These are phyloP conservation scores for Tragelaphus buxtoni DNA, from an alignment of 2,113 vertebrate genomes.

Conservation along the genomic window DNA sequence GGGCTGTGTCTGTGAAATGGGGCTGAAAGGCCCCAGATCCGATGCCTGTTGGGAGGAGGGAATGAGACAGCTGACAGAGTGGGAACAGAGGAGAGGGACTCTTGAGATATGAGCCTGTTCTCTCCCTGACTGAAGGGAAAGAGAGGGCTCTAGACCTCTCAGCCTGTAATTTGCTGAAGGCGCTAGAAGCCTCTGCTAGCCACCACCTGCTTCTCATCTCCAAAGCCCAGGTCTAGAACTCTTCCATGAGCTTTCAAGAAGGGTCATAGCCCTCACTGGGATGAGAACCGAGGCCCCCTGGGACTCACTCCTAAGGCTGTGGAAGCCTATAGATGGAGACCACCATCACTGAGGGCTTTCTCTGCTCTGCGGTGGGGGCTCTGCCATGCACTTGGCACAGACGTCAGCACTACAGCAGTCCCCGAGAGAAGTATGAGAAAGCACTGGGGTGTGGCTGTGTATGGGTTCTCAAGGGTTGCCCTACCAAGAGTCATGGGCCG, in stretches of 20 bases:
- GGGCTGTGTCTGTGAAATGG: background rate
- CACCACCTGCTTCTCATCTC: background rate
- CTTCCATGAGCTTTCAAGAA: background rate
- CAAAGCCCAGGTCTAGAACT: background rate
- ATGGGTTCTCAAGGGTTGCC: background rate
- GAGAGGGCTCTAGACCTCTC: background rate
- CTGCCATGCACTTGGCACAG: background rate
- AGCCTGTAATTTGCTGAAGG: background rate
- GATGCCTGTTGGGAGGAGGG: background rate
- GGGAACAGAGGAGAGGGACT: background rate
- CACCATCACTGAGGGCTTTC: background rate
- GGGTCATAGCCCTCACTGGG: background rate
- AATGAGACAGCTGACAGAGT: background rate
- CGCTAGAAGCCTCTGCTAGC: background rate
- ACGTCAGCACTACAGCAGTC: background rate
- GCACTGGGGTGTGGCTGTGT: background rate
- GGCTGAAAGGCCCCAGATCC: background rate
- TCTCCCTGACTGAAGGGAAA: background rate
- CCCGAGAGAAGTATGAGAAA: background rate
- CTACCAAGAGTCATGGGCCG: rapidly evolving
- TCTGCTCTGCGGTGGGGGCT: background rate
- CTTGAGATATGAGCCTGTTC: background rate
- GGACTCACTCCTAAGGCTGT: background rate
- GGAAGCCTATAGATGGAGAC: background rate
- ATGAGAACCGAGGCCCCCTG: background rate